Conservation (phyloP, 2,113 vertebrate species). For the Megaceryle torquata region DNA sequence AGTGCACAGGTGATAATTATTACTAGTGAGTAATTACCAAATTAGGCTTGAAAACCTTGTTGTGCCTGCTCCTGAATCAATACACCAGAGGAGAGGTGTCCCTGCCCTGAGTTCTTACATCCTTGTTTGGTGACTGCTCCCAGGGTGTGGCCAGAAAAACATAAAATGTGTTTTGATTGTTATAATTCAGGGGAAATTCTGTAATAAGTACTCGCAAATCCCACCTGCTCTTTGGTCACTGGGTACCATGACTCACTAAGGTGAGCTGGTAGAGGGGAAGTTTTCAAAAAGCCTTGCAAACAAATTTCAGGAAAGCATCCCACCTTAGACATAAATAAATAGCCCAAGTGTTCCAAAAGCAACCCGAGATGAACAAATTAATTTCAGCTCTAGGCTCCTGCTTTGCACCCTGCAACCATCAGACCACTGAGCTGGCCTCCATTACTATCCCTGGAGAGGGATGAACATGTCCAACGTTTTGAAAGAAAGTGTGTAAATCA, state of each 20-base stretch:
- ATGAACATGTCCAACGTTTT: not conserved
- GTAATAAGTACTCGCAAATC: not conserved
- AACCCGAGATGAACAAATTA: not conserved
- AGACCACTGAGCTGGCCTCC: not conserved
- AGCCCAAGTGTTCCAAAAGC: not conserved
- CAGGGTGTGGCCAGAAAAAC: not conserved
- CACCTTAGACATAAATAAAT: not conserved
- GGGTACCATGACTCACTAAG: not conserved
- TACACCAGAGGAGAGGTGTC: not conserved
- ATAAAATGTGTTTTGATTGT: not conserved
- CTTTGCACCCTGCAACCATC: not conserved
- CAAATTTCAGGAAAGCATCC: not conserved
- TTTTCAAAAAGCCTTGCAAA: not conserved
- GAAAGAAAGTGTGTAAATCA: not conserved
- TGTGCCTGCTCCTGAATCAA: conserved; percentile 12
- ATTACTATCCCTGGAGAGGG: not conserved
- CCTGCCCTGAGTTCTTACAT: not conserved
- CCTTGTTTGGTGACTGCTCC: not conserved
- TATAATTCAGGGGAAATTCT: not conserved
- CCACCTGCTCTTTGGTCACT: rapidly evolving
- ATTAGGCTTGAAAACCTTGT: conserved; percentile 30
- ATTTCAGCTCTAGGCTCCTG: not conserved
- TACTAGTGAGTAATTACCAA: conserved; percentile 8
- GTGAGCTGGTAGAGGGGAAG: not conserved
- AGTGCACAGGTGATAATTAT: not conserved